Conservation (phyloP, 1,140 invertebrate species). For the Chrysoperla carnea region DNA sequence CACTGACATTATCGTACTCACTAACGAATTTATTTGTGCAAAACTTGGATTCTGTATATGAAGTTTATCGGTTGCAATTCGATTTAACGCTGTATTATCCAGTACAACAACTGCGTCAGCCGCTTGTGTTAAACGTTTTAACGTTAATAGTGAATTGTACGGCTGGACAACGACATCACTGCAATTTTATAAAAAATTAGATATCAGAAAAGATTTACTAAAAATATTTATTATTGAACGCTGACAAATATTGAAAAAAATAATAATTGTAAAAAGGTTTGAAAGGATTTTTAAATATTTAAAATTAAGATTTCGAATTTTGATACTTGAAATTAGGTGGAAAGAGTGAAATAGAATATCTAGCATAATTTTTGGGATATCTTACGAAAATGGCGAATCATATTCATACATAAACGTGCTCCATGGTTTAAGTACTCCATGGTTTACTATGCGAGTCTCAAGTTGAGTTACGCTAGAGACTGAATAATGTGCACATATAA, state of each 20-base stretch:
- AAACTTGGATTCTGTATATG: constrained; percentile 94
- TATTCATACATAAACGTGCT: too few species aligned
- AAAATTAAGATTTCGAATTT: too few species aligned
- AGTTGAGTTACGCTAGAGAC: too few species aligned
- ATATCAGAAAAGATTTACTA: neutral
- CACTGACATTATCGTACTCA: constrained; percentile 97
- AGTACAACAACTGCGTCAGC: constrained; percentile 97
- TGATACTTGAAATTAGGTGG: too few species aligned
- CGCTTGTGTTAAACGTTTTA: constrained; percentile 87
- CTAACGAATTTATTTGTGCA: constrained; percentile 92
- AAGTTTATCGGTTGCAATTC: constrained; percentile 87
- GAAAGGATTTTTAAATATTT: neutral
- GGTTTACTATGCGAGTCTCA: too few species aligned
- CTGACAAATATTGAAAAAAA: neutral
- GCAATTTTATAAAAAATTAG: constrained; percentile 16
- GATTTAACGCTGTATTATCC: constrained; percentile 93
- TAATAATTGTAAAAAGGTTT: constrained; percentile 1
- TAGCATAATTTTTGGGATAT: too few species aligned
- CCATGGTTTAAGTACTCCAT: too few species aligned
- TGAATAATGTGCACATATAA: too few species aligned
- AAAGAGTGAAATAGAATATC: too few species aligned
- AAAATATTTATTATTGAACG: neutral
- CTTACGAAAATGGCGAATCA: too few species aligned
- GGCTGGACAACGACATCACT: constrained; percentile 99
- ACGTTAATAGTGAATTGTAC: constrained; percentile 91